Percentiles rank a stretch among this genome's conserved stretches.
Evolutionary conservation across 2,888 invertebrate species (phyloP).

Genomic region (Aspidiotus rigidus): DNA sequence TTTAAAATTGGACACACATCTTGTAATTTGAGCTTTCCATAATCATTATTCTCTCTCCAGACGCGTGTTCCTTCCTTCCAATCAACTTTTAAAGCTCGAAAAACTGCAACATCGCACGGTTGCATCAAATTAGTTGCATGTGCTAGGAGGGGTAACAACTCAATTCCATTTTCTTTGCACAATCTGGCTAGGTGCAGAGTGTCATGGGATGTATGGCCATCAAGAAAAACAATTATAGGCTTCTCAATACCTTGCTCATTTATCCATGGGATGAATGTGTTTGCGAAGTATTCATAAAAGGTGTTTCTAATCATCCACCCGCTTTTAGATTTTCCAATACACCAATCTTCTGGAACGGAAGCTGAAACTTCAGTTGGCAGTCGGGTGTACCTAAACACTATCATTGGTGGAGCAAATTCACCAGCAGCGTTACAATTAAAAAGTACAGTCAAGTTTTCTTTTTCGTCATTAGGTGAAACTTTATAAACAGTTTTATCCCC

Average conservation of each 20-base stretch:
- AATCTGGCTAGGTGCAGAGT: conserved; percentile 36
- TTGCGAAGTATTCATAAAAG: conserved; percentile 37
- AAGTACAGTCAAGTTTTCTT: conserved; percentile 10
- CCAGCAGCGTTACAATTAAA: conserved; percentile 39
- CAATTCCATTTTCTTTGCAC: conserved; percentile 36
- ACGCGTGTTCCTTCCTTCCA: conserved; percentile 36
- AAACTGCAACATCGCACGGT: conserved; percentile 38
- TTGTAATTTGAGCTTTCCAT: background rate
- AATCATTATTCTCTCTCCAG: conserved; percentile 26
- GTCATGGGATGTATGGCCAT: conserved; percentile 42
- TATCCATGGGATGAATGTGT: conserved; percentile 37
- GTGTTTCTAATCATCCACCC: conserved; percentile 37
- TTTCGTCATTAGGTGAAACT: background rate
- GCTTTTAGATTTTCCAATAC: conserved; percentile 35
- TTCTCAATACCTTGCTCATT: conserved; percentile 37
- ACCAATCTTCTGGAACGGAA: conserved; percentile 36
- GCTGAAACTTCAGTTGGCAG: conserved; percentile 36
- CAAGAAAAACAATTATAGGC: conserved; percentile 41
- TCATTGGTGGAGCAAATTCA: conserved; percentile 35
- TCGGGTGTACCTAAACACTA: conserved; percentile 36
- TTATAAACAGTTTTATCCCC: conserved; percentile 13
- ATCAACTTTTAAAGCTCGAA: conserved; percentile 36
- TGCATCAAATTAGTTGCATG: conserved; percentile 38
- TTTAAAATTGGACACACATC: background rate
- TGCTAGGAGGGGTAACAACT: conserved; percentile 37